Percentiles rank a stretch among this genome's conserved stretches.
Evolutionary conservation across 1,140 invertebrate genomes (phyloP).

Genomic region (Eriocheir sinensis): DNA sequence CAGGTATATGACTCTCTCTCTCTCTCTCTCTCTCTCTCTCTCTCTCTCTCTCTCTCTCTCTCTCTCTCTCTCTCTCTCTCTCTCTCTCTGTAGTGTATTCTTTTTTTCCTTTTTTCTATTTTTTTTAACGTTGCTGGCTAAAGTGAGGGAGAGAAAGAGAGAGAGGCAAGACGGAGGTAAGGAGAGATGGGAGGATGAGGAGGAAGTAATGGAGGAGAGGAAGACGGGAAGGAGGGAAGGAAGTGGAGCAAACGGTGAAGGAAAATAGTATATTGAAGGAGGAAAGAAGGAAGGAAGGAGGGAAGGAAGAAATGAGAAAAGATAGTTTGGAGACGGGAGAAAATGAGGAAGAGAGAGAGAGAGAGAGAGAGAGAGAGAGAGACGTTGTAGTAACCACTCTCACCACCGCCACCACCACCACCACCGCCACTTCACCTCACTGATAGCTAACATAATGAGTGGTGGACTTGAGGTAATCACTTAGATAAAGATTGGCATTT

Average conservation of each 20-base stretch:
- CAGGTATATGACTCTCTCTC: no score
- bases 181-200: neutral
- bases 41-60: no score
- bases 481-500: neutral
- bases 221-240: neutral
- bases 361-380: neutral
- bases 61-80: no score
- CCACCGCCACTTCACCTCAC: no score
- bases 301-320: neutral
- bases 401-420: no score
- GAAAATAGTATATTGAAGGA: neutral
- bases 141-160: neutral
- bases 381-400: no score
- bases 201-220: neutral
- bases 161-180: neutral
- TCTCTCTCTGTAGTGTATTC: no score
- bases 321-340: neutral
- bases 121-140: neutral
- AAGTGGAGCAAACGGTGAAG: neutral
- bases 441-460: neutral
- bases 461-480: neutral
- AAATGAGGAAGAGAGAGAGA: neutral
- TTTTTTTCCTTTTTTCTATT: no score
- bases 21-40: no score
- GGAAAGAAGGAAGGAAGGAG: neutral